phyloP scores from a whole-genome alignment of 2,888 invertebrate species.

The Pseudanteris insignis region DNA sequence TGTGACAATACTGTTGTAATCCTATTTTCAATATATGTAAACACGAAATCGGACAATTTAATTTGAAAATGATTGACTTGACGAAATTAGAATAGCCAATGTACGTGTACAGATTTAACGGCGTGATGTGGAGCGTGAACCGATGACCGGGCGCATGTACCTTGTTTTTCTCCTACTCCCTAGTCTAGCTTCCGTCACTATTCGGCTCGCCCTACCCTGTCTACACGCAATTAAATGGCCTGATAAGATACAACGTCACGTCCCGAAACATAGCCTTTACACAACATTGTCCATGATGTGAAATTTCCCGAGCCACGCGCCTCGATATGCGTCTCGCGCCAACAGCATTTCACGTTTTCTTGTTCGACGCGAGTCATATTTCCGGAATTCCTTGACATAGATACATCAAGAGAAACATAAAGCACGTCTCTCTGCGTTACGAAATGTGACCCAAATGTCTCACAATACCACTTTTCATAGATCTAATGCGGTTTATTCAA shows the following conservation, averaged over 20 bases:
- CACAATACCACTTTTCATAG: constrained; percentile 32
- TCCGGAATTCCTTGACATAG: constrained; percentile 45
- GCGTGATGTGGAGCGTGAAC: constrained; percentile 34
- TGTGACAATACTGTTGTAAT: too few species aligned
- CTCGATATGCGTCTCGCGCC: constrained; percentile 36
- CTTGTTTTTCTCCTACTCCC: constrained; percentile 10
- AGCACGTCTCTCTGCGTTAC: constrained; percentile 40
- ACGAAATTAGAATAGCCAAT: constrained; percentile 36
- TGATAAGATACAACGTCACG: constrained; percentile 44
- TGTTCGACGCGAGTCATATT: constrained; percentile 40
- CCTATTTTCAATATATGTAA: too few species aligned
- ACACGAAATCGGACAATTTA: constrained; percentile 28
- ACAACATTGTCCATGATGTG: constrained; percentile 42
- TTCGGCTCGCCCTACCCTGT: constrained; percentile 13
- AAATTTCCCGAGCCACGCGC: constrained; percentile 37
- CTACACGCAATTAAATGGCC: constrained; percentile 43
- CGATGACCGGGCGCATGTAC: constrained; percentile 31
- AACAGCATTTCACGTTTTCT: constrained; percentile 41
- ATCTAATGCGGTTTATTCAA: constrained; percentile 35
- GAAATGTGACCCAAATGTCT: constrained; percentile 49
- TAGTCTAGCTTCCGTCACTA: background rate
- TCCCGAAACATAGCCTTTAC: constrained; percentile 38
- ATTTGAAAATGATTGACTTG: constrained; percentile 39
- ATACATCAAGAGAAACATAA: constrained; percentile 41
- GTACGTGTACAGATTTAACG: constrained; percentile 20